Percentiles rank a stretch among this genome's conserved stretches.
phyloP scores from a whole-genome alignment of 2,797 vertebrate genomes.

The Anolis apletophallus region DNA sequence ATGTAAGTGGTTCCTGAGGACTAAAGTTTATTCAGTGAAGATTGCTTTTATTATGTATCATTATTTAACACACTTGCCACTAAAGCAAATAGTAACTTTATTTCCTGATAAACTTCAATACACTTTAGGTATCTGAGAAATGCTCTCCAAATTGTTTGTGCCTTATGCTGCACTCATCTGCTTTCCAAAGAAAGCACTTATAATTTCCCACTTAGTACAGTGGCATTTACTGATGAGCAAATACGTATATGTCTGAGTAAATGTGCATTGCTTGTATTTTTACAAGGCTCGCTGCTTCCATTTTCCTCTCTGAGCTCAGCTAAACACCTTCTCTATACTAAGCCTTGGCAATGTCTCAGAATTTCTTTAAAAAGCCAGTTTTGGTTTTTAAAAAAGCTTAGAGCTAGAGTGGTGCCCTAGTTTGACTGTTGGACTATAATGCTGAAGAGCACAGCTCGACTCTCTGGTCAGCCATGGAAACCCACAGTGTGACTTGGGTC shows the following conservation, averaged over 20 bases:
- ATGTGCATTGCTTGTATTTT: background rate
- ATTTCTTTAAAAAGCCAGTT: background rate
- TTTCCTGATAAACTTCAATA: background rate
- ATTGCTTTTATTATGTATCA: background rate
- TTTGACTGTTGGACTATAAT: background rate
- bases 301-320: background rate
- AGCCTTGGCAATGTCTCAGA: background rate
- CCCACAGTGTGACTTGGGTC: too few relatives aligned
- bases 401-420: too few relatives aligned
- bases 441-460: background rate
- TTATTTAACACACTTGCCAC: background rate
- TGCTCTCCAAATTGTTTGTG: background rate
- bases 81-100: background rate
- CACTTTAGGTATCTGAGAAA: background rate
- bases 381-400: too few relatives aligned
- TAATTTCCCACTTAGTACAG: background rate
- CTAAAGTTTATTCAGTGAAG: background rate
- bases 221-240: background rate
- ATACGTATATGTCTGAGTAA: background rate
- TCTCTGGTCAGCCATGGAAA: background rate
- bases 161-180: background rate
- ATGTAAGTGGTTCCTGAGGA: conserved; percentile 29
- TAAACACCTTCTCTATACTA: background rate
- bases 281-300: background rate
- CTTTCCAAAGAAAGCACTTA: background rate